Evolutionary conservation across 2,113 vertebrate genomes (phyloP).

Genomic region (Neotragus pygmaeus): DNA sequence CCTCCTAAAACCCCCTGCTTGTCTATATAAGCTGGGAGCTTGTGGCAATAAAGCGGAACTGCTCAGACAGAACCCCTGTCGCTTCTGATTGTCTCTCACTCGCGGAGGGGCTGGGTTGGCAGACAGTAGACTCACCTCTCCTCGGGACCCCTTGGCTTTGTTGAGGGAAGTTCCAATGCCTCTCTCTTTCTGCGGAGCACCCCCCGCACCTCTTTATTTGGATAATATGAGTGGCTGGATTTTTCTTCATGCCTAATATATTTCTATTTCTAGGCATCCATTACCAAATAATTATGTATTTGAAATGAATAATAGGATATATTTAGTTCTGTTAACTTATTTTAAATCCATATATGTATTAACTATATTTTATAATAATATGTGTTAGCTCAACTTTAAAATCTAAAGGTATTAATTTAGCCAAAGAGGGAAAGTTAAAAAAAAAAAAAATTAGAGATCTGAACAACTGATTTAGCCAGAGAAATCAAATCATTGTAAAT

Average conservation of each 20-base stretch:
- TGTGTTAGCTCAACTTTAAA: constrained; percentile 49
- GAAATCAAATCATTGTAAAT: constrained; percentile 46
- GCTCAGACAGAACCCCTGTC: no score
- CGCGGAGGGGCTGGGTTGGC: no score
- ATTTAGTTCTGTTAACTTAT: constrained; percentile 49
- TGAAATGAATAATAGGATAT: constrained; percentile 33
- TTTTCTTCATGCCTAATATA: neutral
- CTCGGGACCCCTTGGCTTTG: no score
- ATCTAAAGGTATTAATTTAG: constrained; percentile 43
- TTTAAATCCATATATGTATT: constrained; percentile 45
- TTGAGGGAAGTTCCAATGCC: no score
- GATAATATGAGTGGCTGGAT: neutral
- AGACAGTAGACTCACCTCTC: no score
- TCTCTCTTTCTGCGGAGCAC: no score
- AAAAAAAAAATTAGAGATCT: constrained; percentile 45
- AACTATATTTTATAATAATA: constrained; percentile 49
- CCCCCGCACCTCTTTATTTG: constrained; percentile 41
- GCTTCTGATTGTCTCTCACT: no score
- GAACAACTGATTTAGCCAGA: constrained; percentile 33
- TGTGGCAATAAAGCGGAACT: no score
- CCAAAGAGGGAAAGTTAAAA: constrained; percentile 39
- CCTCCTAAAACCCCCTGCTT: no score
- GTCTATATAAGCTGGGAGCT: no score
- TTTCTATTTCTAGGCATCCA: constrained; percentile 1
- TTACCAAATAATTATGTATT: constrained; percentile 43